These are phyloP conservation scores for Drosophila koepferae DNA, from an alignment of 2,888 invertebrate species.

Conservation along the genomic window DNA sequence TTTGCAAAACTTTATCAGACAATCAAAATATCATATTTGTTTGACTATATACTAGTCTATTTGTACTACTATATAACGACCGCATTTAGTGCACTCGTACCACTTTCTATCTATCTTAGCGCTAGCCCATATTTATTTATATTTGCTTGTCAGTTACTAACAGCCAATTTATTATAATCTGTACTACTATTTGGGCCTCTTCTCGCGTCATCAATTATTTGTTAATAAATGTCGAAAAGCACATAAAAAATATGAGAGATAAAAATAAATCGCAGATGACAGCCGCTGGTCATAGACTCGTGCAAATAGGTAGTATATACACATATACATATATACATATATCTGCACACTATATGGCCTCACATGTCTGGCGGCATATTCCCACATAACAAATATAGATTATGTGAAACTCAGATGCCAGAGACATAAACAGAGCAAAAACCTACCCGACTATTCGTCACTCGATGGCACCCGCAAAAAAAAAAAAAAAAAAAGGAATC, in stretches of 20 bases:
- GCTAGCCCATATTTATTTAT: conserved; percentile 7
- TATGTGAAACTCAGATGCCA: conserved; percentile 23
- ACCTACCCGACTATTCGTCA: conserved; percentile 20
- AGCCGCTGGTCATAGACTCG: conserved; percentile 31
- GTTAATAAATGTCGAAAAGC: conserved; percentile 65
- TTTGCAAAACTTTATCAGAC: too few relatives aligned
- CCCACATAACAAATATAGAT: conserved; percentile 43
- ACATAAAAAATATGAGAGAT: conserved; percentile 47
- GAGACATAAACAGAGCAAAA: conserved; percentile 24
- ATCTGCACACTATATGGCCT: neutral
- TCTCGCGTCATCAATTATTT: conserved; percentile 44
- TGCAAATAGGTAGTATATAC: neutral
- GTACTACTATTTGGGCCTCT: conserved; percentile 17
- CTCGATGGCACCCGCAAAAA: conserved; percentile 34
- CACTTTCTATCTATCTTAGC: neutral
- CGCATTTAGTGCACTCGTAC: neutral
- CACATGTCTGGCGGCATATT: conserved; percentile 26
- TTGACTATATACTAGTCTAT: too few relatives aligned
- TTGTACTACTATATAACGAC: too few relatives aligned
- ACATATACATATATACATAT: neutral
- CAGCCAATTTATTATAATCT: conserved; percentile 57
- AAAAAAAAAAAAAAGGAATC: conserved; percentile 49
- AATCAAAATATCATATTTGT: too few relatives aligned
- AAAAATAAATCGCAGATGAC: conserved; percentile 67
- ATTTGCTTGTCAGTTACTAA: conserved; percentile 34